Base-by-base conservation (phyloP, 2,797 vertebrate genomes). In the Labeo calbasu region DNA sequence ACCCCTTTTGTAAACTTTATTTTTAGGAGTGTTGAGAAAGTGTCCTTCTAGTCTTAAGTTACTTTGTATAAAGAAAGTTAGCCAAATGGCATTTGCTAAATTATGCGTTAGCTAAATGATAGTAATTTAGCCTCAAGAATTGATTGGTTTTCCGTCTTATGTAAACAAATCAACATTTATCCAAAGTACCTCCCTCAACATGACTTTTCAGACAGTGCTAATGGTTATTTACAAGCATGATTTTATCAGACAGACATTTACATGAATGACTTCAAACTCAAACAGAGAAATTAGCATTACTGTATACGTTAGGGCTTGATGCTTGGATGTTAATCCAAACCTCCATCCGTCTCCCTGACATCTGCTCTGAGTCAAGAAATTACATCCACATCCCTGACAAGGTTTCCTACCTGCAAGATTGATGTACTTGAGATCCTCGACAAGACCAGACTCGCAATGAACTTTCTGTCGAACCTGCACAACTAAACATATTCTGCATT, bases 301-400 rank as follows among this genome's bases (percentile, higher is more conserved):
- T 51, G 48, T 53, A 13, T 21, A 21, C 21, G 4, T 17, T 65
- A 32, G 15, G 25, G 28, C 10, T 25, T 46, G 10, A 50, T 17
- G 50, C 3, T 57, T n/a, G n/a, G 25, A 28, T 23, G 46, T 55
- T 25, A 7, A 72, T 78, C 21, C 55, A 53, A 84, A 61, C 51
- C 36, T 80, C 68, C 61, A 61, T 81, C 81, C 69, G 6, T 88
- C 70, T 82, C 63, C 81, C 73, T 84, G 87, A 80, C 77, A 81
- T 84, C 77, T 83, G 21, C 61, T 76, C 65, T 48, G 12, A 71
- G 25, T 55, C 72, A 69, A 79, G 77, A 83, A 86, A 88, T 86
- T 65, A 83, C 51, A 32, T 77, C 36, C 61, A 78, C 59, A 51
- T 81, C 46, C 43, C 36, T 85, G 81, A 84, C 68, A 79, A 28